These are phyloP conservation scores for Gymnocheta viridis DNA, from an alignment of 2,888 invertebrate genomes.

Conservation along the genomic window DNA sequence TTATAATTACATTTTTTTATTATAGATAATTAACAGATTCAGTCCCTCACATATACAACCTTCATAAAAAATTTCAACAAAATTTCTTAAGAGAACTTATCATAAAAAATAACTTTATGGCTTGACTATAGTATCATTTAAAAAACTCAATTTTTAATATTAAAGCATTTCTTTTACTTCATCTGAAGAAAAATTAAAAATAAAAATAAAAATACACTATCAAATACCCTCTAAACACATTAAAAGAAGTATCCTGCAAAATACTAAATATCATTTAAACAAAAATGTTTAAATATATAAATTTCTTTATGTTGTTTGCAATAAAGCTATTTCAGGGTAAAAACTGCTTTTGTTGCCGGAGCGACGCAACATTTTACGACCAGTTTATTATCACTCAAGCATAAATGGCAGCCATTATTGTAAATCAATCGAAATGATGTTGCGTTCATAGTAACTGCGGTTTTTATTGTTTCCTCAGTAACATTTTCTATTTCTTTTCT, in stretches of 20 bases:
- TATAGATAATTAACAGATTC: no score
- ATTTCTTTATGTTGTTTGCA: conserved; percentile 15
- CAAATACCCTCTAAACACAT: background rate
- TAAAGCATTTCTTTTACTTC: no score
- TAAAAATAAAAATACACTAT: background rate
- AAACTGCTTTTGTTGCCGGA: background rate
- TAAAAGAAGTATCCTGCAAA: background rate
- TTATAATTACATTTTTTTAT: no score
- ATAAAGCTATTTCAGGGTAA: conserved; percentile 38
- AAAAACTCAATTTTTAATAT: no score
- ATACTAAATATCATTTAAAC: conserved; percentile 27
- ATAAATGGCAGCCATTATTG: conserved; percentile 75
- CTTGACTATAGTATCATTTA: no score
- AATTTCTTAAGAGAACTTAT: no score
- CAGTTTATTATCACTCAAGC: conserved; percentile 66
- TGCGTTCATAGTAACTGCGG: conserved; percentile 66
- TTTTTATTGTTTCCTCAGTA: conserved; percentile 70
- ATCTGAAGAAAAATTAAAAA: background rate
- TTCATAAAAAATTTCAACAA: no score
- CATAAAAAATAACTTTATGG: no score
- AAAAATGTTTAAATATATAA: background rate
- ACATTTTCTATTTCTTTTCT: conserved; percentile 70
- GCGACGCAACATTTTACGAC: conserved; percentile 46
- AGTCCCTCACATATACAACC: no score
- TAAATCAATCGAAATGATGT: conserved; percentile 76